Percentiles rank a stretch among this genome's conserved stretches.
Conservation (phyloP, 2,113 vertebrate species). For the Pterocles gutturalis region DNA sequence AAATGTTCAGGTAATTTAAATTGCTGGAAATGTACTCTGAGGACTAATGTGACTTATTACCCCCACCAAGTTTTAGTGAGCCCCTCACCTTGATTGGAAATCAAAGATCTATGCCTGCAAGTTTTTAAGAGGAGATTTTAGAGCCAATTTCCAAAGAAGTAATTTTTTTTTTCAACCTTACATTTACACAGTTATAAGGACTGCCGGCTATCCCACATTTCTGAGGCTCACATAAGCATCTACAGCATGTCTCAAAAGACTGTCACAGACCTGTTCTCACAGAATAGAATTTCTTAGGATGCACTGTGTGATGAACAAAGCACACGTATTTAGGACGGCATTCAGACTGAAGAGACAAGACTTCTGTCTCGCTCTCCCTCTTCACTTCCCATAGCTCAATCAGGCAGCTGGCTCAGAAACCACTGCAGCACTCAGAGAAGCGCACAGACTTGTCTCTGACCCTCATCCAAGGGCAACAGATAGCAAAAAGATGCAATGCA, state of each 20-base stretch:
- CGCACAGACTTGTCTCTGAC: not conserved
- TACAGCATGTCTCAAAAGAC: fast-evolving
- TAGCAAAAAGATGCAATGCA: not conserved
- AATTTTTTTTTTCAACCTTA: not conserved
- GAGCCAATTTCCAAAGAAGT: not conserved
- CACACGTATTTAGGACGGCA: not conserved
- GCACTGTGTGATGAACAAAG: not conserved
- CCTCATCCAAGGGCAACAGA: not conserved
- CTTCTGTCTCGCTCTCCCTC: not conserved
- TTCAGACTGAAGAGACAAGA: not conserved
- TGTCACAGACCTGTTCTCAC: not conserved
- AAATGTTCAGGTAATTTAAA: constrained; percentile 22
- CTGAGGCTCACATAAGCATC: not conserved
- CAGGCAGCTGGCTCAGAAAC: not conserved
- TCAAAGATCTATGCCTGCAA: not conserved
- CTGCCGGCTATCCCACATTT: not conserved
- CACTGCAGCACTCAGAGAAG: not conserved
- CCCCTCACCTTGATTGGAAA: not conserved
- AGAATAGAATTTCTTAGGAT: not conserved
- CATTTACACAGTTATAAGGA: not conserved
- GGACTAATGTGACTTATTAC: not conserved
- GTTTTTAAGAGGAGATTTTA: not conserved
- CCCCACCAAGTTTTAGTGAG: not conserved
- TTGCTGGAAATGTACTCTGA: constrained; percentile 19
- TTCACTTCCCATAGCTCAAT: not conserved